Base-by-base conservation (phyloP, 2,888 invertebrate genomes). In the Meteorus colon region DNA sequence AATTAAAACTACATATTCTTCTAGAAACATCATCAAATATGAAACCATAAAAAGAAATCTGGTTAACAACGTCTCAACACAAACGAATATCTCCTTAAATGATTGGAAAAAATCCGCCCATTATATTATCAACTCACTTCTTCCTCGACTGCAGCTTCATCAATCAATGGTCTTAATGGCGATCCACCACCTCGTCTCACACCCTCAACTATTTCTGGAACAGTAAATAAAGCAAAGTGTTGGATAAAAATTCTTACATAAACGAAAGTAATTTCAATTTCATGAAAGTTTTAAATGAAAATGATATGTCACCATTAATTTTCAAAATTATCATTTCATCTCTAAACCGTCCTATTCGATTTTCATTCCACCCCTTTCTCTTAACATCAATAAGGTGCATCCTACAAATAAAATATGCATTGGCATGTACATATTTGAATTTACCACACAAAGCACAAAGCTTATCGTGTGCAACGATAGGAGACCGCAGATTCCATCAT, bases 121-220 rank as follows among this genome's bases (percentile, higher is more conserved):
- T 62, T 16, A 31, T 62, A 66, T 41, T 70, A 6, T 19, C 41
- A 34, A 73, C 85, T 84, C 78, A 87, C 87, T 83, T 89, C 88
- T 84, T 94, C 94, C 78, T 96, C 96, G 78, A 93, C 93, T 4
- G 93, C 92, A 73, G 92, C 91, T 74, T 93, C 93, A 77, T 93
- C 93, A 70, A 96, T 91, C 31, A 92, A 89, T 75, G 97, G 99
- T 34, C 99, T 93, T 82, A 98, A 93, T 16, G 92, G 92, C 14
- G 91, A 94, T 86, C 89, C 88, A 3, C 92, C 92, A 3, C 92
- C 92, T 75, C 91, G 91, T 82, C 92, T 93, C 14, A 97, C 94
- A 67, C 94, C 92, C 81, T 95, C 94, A 63, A 96, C 93, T 79
- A 96, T 95, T 91, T 97, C 97, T 97, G 92, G 31, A 90, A 90